Evolutionary conservation across 2,888 invertebrate species (phyloP).

Genomic region (Crossocerus cetratus): DNA sequence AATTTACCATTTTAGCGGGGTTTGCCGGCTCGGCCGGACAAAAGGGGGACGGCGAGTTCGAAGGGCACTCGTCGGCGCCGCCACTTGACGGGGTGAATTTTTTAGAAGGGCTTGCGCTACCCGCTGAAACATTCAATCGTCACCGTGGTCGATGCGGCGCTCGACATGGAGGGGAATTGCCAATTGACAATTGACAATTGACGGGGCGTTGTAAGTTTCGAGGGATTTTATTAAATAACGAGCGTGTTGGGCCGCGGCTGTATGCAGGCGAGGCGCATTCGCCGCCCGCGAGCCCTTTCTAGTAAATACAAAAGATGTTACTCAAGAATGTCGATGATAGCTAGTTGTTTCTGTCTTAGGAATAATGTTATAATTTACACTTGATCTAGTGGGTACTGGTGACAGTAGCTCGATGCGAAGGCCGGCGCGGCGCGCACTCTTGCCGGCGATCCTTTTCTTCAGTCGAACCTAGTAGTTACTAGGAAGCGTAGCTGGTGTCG

Average conservation of each 20-base stretch:
- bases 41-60: no score
- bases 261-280: conserved; percentile 28
- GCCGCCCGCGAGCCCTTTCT: conserved; percentile 12
- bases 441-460: conserved; percentile 4
- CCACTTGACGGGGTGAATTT: conserved; percentile 10
- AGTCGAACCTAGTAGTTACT: conserved; percentile 16
- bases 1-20: no score
- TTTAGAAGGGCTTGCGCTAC: neutral
- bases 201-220: conserved; percentile 15
- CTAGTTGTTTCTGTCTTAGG: conserved; percentile 41
- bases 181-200: no score
- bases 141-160: no score
- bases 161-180: no score
- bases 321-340: conserved; percentile 50
- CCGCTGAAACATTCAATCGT: no score
- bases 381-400: conserved; percentile 52
- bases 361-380: conserved; percentile 64
- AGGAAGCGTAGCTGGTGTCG: conserved; percentile 61
- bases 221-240: conserved; percentile 63
- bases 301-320: conserved; percentile 56
- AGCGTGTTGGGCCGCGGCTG: conserved; percentile 30
- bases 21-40: no score
- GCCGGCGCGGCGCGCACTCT: conserved; percentile 8
- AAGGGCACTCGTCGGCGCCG: conserved; percentile 1
- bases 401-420: conserved; percentile 41